These are phyloP conservation scores for Eulemur macaco DNA, from an alignment of 2,113 vertebrate species.

Conservation along the genomic window DNA sequence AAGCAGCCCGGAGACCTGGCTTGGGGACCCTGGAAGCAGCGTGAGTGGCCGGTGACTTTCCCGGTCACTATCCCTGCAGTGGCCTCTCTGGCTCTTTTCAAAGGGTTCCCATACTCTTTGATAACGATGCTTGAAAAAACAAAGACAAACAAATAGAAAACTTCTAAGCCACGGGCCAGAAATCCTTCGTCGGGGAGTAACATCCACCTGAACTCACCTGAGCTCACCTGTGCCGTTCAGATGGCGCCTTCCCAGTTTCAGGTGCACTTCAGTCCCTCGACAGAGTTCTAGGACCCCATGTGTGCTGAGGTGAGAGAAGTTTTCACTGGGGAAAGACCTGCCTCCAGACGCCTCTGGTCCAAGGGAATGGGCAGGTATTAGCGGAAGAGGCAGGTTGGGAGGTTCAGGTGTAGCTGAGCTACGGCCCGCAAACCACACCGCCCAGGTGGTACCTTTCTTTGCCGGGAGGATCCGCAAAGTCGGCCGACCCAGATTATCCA, in stretches of 20 bases:
- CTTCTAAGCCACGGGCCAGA: neutral
- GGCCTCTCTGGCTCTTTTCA: neutral
- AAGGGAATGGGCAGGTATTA: too few relatives aligned
- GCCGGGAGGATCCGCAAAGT: neutral
- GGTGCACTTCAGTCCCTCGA: neutral
- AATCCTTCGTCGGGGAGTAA: neutral
- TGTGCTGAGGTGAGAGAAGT: neutral
- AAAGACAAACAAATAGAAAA: neutral
- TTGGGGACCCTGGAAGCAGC: fast-evolving
- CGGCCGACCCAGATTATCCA: neutral
- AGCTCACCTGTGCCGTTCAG: neutral
- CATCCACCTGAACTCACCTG: neutral
- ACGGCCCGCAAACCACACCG: fast-evolving
- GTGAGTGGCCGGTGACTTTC: neutral
- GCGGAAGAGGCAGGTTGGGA: neutral
- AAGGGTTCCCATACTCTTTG: neutral
- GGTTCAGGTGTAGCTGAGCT: too few relatives aligned
- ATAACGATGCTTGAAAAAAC: neutral
- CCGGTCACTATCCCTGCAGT: neutral
- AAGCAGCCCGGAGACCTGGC: neutral
- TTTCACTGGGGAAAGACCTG: neutral
- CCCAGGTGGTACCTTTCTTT: neutral
- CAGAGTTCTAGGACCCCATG: neutral
- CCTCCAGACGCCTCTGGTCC: fast-evolving
- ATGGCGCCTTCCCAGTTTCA: fast-evolving